These are phyloP conservation scores for Drosophila nikananu DNA, from an alignment of 1,140 invertebrate genomes.

Conservation along the genomic window DNA sequence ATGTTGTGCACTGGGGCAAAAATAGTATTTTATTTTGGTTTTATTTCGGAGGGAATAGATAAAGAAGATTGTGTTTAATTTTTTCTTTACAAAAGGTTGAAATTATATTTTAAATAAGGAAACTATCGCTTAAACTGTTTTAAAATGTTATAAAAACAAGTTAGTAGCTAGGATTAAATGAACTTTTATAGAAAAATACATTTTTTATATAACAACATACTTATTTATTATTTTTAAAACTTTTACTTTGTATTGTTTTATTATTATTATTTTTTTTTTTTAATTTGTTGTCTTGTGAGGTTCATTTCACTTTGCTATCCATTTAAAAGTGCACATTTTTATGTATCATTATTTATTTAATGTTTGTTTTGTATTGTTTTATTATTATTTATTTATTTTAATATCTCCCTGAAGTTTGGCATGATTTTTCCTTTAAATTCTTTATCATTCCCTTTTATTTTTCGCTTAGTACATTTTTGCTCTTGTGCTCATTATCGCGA, in stretches of 20 bases:
- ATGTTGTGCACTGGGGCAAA: slow-evolving; percentile 1
- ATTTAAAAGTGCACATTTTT: no score
- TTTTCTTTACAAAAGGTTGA: no score
- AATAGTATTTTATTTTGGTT: neutral
- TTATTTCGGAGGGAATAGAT: neutral
- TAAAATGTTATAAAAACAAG: neutral
- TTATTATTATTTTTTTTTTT: no score
- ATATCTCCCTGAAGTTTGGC: neutral
- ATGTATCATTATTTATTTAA: no score
- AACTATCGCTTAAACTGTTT: neutral
- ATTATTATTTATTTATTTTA: no score
- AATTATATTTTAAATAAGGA: neutral
- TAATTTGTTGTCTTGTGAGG: no score
- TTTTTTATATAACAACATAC: neutral
- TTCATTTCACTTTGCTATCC: no score
- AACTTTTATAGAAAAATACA: neutral
- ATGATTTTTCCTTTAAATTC: neutral
- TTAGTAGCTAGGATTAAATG: neutral
- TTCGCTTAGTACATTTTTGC: slow-evolving; percentile 31
- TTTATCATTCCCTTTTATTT: neutral
- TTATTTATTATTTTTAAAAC: no score
- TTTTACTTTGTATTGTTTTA: no score
- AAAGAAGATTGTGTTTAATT: neutral
- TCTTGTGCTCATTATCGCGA: slow-evolving; percentile 72
- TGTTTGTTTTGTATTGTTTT: no score